A percentile compares a stretch with the other conserved stretches of the same genome.
Evolutionary conservation across 35 echinoderm and acorn worm species (phyloP).

Genomic region (Holothuria glaberrima): DNA sequence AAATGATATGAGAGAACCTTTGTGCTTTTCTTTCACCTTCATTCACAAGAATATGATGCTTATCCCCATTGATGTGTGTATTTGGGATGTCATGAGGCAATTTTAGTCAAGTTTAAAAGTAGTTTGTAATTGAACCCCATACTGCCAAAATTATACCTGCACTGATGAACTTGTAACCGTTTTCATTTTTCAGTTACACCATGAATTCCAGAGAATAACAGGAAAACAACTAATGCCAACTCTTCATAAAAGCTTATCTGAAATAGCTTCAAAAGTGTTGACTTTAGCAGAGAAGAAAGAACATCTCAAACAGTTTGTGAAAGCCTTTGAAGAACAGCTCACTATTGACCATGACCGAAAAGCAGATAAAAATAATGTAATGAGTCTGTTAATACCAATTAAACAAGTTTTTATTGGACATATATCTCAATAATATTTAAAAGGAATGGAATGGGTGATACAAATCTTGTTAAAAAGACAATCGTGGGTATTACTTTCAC

Average conservation of each 20-base stretch:
- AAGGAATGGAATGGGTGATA: background rate
- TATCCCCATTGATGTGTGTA: too few species aligned
- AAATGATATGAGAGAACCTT: too few species aligned
- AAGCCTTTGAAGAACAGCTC: slow-evolving; percentile 21
- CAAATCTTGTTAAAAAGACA: background rate
- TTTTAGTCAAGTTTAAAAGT: too few species aligned
- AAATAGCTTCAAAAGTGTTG: slow-evolving; percentile 26
- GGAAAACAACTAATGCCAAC: background rate
- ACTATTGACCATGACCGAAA: slow-evolving; percentile 1
- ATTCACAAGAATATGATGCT: too few species aligned
- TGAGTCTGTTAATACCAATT: background rate
- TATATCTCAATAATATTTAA: background rate
- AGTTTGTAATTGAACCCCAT: too few species aligned
- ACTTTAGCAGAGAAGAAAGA: slow-evolving; percentile 1
- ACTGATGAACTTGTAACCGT: background rate
- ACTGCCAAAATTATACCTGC: background rate
- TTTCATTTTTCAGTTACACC: slow-evolving; percentile 28
- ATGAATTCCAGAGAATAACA: slow-evolving; percentile 29
- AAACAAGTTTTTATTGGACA: background rate
- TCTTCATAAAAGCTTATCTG: slow-evolving; percentile 26
- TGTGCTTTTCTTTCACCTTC: too few species aligned
- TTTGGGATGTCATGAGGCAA: too few species aligned
- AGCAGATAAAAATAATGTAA: background rate
- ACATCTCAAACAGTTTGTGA: slow-evolving; percentile 22
- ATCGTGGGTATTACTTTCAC: background rate